Evolutionary conservation across 2,797 vertebrate genomes (phyloP).

Genomic region (Rhynchonycteris naso): DNA sequence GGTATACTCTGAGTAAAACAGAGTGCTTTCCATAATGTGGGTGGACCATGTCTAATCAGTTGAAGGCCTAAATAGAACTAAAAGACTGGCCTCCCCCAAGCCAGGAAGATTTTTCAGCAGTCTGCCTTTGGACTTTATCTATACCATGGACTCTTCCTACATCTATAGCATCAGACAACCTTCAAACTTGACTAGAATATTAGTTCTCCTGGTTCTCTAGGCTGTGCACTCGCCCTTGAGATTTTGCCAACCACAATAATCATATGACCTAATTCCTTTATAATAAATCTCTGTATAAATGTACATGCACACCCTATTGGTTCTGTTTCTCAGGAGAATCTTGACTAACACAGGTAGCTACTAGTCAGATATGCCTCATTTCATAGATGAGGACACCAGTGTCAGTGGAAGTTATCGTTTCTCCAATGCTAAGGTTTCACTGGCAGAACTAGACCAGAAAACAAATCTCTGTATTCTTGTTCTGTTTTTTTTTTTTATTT

Average conservation of each 20-base stretch:
- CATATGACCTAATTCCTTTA: background rate
- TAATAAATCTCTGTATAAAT: background rate
- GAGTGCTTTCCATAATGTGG: background rate
- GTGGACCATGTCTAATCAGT: too few relatives aligned
- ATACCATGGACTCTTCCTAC: background rate
- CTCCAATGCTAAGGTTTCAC: background rate
- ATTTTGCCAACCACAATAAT: background rate
- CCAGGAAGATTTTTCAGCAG: background rate
- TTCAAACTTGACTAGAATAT: background rate
- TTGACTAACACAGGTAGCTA: background rate
- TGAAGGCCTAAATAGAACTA: background rate
- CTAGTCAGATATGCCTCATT: background rate
- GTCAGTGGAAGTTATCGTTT: background rate
- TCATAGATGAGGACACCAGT: conserved; percentile 9
- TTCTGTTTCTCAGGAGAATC: background rate
- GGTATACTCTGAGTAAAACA: background rate
- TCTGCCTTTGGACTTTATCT: background rate
- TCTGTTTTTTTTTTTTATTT: background rate
- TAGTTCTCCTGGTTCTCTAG: background rate
- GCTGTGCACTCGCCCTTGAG: background rate
- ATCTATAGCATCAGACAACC: background rate
- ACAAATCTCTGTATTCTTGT: background rate
- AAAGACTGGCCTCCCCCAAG: background rate
- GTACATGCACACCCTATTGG: background rate
- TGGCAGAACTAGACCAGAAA: background rate